Evolutionary conservation across 1,140 invertebrate species (phyloP).

Genomic region (Anagrus nilaparvatae): DNA sequence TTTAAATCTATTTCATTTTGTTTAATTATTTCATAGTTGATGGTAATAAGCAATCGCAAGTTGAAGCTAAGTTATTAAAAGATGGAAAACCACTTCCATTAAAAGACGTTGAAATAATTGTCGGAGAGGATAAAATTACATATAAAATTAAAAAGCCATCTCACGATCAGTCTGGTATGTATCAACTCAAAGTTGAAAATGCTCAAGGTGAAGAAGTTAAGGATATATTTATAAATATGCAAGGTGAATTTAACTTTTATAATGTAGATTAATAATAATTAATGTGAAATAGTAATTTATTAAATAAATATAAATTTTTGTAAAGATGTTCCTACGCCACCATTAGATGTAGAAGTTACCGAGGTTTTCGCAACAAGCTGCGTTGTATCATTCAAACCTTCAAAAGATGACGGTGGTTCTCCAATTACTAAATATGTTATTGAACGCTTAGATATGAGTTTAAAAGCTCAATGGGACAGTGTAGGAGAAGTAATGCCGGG

Average conservation of each 20-base stretch:
- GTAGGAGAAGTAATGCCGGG: conserved; percentile 62
- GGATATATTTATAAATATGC: conserved; percentile 76
- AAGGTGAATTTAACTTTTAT: conserved; percentile 42
- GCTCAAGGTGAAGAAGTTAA: conserved; percentile 78
- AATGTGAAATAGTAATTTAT: neutral
- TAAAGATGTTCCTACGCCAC: conserved; percentile 74
- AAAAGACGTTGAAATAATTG: conserved; percentile 81
- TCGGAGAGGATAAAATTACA: conserved; percentile 79
- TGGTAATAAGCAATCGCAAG: conserved; percentile 73
- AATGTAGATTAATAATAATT: neutral
- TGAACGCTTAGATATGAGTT: conserved; percentile 84
- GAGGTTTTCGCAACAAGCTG: conserved; percentile 90
- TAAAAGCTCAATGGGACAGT: conserved; percentile 80
- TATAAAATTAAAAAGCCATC: conserved; percentile 86
- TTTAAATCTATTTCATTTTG: conserved; percentile 2
- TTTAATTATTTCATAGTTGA: conserved; percentile 50
- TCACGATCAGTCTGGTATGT: conserved; percentile 68
- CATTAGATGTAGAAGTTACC: conserved; percentile 78
- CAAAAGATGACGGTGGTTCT: conserved; percentile 86
- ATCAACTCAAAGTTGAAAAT: conserved; percentile 79
- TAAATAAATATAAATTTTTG: conserved; percentile 16
- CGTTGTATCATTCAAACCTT: conserved; percentile 82
- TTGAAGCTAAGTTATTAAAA: conserved; percentile 80
- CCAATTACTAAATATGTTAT: conserved; percentile 87
- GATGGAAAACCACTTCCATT: conserved; percentile 77